Evolutionary conservation across 2,797 vertebrate species (phyloP).

Genomic region (Potorous gilbertii): DNA sequence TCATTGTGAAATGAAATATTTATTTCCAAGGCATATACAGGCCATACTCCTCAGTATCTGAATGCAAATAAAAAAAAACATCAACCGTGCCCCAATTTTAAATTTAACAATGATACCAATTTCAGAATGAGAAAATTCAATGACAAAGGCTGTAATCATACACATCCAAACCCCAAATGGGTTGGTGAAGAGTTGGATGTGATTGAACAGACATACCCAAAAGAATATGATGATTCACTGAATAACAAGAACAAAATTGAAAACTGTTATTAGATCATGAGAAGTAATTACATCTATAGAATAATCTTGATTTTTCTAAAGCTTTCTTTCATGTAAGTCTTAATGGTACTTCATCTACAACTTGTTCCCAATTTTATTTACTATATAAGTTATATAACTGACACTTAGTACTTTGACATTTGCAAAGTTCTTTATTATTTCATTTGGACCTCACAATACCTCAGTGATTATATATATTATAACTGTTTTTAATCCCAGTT

Average conservation of each 20-base stretch:
- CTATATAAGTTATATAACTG: not conserved
- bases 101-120: constrained; percentile 44
- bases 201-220: not conserved
- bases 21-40: constrained; percentile 1
- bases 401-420: not conserved
- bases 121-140: constrained; percentile 45
- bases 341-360: not conserved
- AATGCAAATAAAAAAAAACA: constrained; percentile 40
- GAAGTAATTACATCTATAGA: constrained; percentile 12
- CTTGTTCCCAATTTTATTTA: not conserved
- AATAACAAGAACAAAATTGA: constrained; percentile 1
- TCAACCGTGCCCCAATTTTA: constrained; percentile 50
- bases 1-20: constrained; percentile 39
- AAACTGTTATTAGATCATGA: constrained; percentile 25
- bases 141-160: constrained; percentile 44
- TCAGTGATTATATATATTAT: not conserved
- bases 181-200: too few relatives aligned
- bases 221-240: constrained; percentile 44
- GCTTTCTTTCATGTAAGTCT: not conserved
- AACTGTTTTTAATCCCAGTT: not conserved
- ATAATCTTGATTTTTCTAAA: not conserved
- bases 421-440: not conserved
- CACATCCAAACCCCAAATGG: not conserved
- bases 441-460: not conserved
- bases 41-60: constrained; percentile 43